Conservation (phyloP, 1,140 invertebrate species). For the Anthonomus grandis region DNA sequence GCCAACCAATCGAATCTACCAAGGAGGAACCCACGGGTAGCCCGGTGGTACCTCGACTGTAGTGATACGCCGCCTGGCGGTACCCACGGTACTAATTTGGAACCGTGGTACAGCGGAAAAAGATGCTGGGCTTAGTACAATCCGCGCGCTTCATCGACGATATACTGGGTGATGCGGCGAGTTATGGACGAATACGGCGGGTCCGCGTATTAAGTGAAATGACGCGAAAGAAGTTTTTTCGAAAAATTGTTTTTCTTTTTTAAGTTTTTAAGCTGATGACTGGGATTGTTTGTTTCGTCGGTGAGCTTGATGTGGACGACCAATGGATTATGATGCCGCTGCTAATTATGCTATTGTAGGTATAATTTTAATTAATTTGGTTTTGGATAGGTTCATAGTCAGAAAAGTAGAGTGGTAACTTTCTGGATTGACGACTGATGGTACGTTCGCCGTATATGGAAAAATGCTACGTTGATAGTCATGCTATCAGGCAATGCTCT, state of each 20-base stretch:
- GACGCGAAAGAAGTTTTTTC: too few species aligned
- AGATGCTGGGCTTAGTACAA: conserved; percentile 17
- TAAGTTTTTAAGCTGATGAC: too few species aligned
- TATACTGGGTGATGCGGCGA: conserved; percentile 16
- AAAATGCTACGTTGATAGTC: too few species aligned
- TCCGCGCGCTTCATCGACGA: conserved; percentile 12
- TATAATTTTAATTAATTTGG: too few species aligned
- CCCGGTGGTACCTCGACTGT: conserved; percentile 7
- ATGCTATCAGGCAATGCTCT: too few species aligned
- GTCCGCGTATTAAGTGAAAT: conserved; percentile 8
- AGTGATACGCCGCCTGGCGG: conserved; percentile 4
- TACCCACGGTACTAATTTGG: not conserved
- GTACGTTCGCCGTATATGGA: too few species aligned
- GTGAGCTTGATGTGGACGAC: conserved; percentile 12
- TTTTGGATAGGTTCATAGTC: too few species aligned
- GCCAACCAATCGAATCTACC: not conserved
- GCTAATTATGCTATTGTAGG: conserved; percentile 26
- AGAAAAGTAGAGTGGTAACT: too few species aligned
- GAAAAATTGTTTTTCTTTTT: not conserved
- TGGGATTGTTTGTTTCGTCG: not conserved
- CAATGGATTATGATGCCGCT: conserved; percentile 26
- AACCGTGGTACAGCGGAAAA: conserved; percentile 12
- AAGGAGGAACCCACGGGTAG: not conserved
- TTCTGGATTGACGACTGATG: too few species aligned
- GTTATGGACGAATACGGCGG: too few species aligned